Evolutionary conservation across 2,113 vertebrate species (phyloP).

Genomic region (Sakesphorus luctuosus): DNA sequence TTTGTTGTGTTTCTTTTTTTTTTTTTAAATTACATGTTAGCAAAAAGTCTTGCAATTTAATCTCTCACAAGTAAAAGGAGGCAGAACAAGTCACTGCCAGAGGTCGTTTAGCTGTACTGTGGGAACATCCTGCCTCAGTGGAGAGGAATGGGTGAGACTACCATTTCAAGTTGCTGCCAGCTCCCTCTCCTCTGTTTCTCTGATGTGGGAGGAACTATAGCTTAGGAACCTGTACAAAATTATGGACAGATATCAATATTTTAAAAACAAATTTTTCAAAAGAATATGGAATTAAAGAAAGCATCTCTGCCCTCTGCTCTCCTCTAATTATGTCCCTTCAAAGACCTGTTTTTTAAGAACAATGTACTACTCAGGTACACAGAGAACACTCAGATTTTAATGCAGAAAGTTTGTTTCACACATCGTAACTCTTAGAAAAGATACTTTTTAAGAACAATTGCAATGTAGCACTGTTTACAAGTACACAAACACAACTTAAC

Average conservation of each 20-base stretch:
- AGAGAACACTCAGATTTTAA: not conserved
- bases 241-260: not conserved
- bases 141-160: not conserved
- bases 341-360: not conserved
- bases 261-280: not conserved
- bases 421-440: not conserved
- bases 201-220: not conserved
- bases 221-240: not conserved
- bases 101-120: not conserved
- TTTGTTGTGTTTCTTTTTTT: not conserved
- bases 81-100: not conserved
- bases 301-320: not conserved
- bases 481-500: constrained; percentile 58
- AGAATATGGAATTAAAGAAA: not conserved
- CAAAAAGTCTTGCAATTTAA: not conserved
- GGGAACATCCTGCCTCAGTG: not conserved
- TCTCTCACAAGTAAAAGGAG: not conserved
- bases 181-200: not conserved
- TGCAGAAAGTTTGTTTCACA: not conserved
- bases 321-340: not conserved
- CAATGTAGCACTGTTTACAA: not conserved
- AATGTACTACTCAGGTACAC: not conserved
- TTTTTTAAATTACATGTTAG: not conserved
- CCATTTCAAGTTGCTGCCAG: not conserved
- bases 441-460: not conserved